Evolutionary conservation across 2,888 invertebrate species (phyloP).

Genomic region (Ptycholaimellus sp.): DNA sequence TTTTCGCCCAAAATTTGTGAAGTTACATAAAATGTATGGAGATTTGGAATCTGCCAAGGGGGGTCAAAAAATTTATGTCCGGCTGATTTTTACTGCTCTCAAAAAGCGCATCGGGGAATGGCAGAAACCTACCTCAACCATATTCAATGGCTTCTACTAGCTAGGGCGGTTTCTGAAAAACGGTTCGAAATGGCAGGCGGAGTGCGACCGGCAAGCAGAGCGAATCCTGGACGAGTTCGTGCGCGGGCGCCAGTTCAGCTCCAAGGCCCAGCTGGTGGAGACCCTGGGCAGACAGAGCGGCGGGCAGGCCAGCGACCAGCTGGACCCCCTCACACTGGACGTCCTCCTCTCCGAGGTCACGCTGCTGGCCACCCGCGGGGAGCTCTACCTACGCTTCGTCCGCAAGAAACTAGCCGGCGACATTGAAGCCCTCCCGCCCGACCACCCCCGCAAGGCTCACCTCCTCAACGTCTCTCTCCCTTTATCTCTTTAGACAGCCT

Average conservation of each 20-base stretch:
- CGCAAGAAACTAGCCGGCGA: conserved; percentile 44
- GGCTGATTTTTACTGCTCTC: too few species aligned
- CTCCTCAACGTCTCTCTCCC: conserved; percentile 5
- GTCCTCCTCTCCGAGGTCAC: conserved; percentile 66
- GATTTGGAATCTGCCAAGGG: too few species aligned
- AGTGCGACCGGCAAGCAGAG: conserved; percentile 43
- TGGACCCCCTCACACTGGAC: conserved; percentile 61
- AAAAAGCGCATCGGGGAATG: too few species aligned
- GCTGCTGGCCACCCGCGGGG: conserved; percentile 63
- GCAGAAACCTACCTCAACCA: too few species aligned
- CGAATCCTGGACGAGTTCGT: conserved; percentile 46
- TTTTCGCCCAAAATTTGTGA: too few species aligned
- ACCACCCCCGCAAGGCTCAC: conserved; percentile 6
- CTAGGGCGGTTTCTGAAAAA: too few species aligned
- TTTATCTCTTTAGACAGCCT: conserved; percentile 6
- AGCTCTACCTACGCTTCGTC: conserved; percentile 67
- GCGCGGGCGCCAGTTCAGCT: conserved; percentile 39
- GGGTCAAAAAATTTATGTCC: too few species aligned
- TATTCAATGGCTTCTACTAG: too few species aligned
- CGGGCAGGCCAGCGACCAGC: conserved; percentile 7
- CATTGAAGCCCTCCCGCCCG: too few species aligned
- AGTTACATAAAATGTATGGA: too few species aligned
- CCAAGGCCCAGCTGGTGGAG: conserved; percentile 38
- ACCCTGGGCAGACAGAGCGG: conserved; percentile 1
- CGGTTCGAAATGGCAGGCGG: too few species aligned